Percentiles rank a stretch among this genome's conserved stretches.
Evolutionary conservation across 1,140 invertebrate genomes (phyloP).

Genomic region (Drosophila erecta): DNA sequence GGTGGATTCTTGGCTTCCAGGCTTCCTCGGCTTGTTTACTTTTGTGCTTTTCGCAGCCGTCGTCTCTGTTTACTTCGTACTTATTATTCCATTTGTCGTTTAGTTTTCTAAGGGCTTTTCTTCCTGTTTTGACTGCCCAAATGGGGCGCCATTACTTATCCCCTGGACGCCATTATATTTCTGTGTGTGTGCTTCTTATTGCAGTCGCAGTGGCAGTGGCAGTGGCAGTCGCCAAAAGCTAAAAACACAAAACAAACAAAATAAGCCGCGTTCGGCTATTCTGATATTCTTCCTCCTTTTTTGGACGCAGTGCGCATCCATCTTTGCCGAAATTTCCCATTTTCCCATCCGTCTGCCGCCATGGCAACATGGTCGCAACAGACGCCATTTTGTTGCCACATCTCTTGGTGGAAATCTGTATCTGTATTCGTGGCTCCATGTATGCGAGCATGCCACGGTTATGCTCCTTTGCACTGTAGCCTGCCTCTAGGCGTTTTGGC

Average conservation of each 20-base stretch:
- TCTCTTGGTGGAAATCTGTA: conserved; percentile 42
- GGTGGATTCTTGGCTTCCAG: conserved; percentile 10
- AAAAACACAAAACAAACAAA: conserved; percentile 43
- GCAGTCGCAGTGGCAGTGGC: conserved; percentile 40
- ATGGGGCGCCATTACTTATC: conserved; percentile 48
- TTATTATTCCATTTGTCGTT: conserved; percentile 55
- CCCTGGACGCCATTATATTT: conserved; percentile 46
- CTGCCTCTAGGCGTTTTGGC: conserved; percentile 32
- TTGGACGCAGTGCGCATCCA: conserved; percentile 46
- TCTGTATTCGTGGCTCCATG: conserved; percentile 29
- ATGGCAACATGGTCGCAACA: conserved; percentile 50
- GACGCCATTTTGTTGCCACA: conserved; percentile 54
- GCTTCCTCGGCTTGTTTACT: conserved; percentile 36
- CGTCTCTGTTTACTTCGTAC: conserved; percentile 48
- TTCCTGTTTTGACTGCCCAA: conserved; percentile 54
- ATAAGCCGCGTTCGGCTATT: conserved; percentile 22
- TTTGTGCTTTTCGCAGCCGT: conserved; percentile 44
- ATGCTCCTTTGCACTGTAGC: conserved; percentile 19
- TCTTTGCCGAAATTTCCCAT: conserved; percentile 33
- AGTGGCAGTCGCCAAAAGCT: conserved; percentile 33
- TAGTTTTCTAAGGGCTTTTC: conserved; percentile 40
- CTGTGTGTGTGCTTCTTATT: conserved; percentile 31
- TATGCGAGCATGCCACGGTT: neutral
- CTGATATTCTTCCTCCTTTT: conserved; percentile 7
- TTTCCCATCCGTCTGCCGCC: conserved; percentile 43